Percentiles rank a stretch among this genome's conserved stretches.
Evolutionary conservation across 2,888 invertebrate genomes (phyloP).

Genomic region (Chaetoderma sp.): DNA sequence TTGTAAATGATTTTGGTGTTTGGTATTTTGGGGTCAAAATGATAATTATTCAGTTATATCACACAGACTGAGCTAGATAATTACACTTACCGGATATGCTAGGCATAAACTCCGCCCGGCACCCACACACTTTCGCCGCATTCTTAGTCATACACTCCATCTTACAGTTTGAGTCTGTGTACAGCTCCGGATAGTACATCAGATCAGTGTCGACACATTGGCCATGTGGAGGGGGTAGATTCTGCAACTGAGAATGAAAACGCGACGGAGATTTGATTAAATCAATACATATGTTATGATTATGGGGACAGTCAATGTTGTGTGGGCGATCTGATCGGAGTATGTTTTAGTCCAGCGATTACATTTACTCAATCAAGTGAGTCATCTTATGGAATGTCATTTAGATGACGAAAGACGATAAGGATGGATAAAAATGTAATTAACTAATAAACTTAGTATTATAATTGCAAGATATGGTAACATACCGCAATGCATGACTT

Average conservation of each 20-base stretch:
- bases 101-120: constrained; percentile 50
- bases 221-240: constrained; percentile 47
- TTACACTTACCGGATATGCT: constrained; percentile 30
- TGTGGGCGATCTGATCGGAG: no score
- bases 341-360: no score
- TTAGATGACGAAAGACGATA: no score
- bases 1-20: no score
- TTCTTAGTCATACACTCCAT: constrained; percentile 44
- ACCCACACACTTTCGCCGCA: constrained; percentile 42
- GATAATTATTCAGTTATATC: neutral
- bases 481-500: no score
- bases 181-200: constrained; percentile 32
- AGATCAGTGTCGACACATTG: constrained; percentile 37
- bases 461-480: no score
- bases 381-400: no score
- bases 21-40: no score
- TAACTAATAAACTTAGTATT: no score
- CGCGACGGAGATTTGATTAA: neutral
- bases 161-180: constrained; percentile 45
- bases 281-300: neutral
- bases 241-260: constrained; percentile 40
- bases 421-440: no score
- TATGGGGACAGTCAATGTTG: no score
- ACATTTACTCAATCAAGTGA: no score
- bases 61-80: neutral